phyloP scores from a whole-genome alignment of 2,797 vertebrate species.

The Propithecus deckenii region DNA sequence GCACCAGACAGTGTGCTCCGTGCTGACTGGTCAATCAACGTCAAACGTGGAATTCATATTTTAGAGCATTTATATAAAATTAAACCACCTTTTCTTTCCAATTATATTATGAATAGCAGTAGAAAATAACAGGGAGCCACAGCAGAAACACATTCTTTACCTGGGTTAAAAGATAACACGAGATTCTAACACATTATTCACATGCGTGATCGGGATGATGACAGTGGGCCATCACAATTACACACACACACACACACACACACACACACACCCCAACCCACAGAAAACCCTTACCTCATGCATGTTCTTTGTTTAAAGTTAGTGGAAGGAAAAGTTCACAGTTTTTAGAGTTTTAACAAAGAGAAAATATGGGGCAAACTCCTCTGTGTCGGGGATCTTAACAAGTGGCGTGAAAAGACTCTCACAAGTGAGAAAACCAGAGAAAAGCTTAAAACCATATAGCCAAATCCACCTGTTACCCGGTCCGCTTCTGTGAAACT shows the following conservation, averaged over 20 bases:
- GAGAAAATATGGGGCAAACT: neutral
- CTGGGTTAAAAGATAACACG: neutral
- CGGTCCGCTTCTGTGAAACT: slow-evolving; percentile 34
- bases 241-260: too few relatives aligned
- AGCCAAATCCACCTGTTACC: neutral
- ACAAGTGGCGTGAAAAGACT: slow-evolving; percentile 38
- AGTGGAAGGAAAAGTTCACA: neutral
- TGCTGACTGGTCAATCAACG: neutral
- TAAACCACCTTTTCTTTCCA: neutral
- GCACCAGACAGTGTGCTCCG: neutral
- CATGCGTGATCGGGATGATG: neutral
- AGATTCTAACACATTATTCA: neutral
- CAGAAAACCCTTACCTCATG: neutral
- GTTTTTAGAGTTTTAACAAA: slow-evolving; percentile 53
- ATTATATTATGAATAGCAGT: neutral
- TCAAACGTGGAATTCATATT: neutral
- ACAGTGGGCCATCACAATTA: neutral
- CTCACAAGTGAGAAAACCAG: neutral
- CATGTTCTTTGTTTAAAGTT: slow-evolving; percentile 36
- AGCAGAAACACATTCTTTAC: neutral
- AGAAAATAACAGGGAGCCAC: neutral
- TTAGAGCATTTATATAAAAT: neutral
- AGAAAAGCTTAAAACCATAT: slow-evolving; percentile 36
- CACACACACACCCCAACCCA: too few relatives aligned
- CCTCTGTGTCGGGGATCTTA: neutral